Percentiles rank a stretch among this genome's conserved stretches.
These are phyloP conservation scores for Stictocephala bisonia DNA, from an alignment of 2,888 invertebrate genomes.

Conservation along the genomic window DNA sequence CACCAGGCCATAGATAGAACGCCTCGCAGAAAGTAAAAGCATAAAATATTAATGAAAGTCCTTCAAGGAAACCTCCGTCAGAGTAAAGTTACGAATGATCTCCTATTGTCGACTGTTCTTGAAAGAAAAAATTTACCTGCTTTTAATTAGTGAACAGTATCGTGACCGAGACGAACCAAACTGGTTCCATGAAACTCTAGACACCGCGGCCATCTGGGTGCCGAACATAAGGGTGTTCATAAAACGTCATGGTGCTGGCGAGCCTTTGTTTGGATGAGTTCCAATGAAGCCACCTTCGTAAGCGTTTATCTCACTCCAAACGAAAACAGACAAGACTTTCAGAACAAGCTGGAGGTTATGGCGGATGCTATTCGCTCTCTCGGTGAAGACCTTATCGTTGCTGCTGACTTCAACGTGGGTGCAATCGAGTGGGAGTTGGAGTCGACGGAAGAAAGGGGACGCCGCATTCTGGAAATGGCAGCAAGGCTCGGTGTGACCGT, in stretches of 20 bases:
- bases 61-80: too few species aligned
- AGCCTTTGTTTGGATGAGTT: slow-evolving; percentile 47
- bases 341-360: not conserved
- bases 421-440: slow-evolving; percentile 57
- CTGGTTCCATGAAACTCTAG: slow-evolving; percentile 47
- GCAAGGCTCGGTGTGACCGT: slow-evolving; percentile 51
- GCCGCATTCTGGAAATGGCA: slow-evolving; percentile 54
- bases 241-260: slow-evolving; percentile 37
- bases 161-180: not conserved
- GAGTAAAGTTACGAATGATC: too few species aligned
- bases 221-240: slow-evolving; percentile 21
- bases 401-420: slow-evolving; percentile 51
- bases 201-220: slow-evolving; percentile 53
- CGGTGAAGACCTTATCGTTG: not conserved
- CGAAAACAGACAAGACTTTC: slow-evolving; percentile 35
- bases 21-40: too few species aligned
- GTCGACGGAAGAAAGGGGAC: slow-evolving; percentile 53
- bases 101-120: too few species aligned
- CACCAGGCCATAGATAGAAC: too few species aligned
- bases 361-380: not conserved
- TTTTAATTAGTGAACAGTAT: slow-evolving; percentile 55
- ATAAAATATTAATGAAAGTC: too few species aligned
- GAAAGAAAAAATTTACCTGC: slow-evolving; percentile 44
- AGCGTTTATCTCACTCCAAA: slow-evolving; percentile 48
- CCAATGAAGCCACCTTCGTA: slow-evolving; percentile 19